Conservation (phyloP, 2,113 vertebrate species). For the Suncus etruscus region DNA sequence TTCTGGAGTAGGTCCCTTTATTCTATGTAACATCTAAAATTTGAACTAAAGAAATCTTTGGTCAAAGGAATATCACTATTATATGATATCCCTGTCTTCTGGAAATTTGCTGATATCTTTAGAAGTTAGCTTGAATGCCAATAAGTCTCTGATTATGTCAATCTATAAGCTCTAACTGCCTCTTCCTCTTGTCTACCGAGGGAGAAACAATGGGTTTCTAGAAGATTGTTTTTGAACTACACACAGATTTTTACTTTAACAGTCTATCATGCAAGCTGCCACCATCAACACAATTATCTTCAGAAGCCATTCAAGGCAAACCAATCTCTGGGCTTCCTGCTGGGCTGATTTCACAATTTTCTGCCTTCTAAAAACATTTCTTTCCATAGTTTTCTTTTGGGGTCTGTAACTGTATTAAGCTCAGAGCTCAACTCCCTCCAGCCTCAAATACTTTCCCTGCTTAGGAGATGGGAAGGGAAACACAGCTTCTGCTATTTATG, state of each 20-base stretch:
- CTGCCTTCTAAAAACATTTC: slow-evolving; percentile 36
- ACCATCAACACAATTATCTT: background rate
- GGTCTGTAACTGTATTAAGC: slow-evolving; percentile 48
- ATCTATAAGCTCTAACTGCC: background rate
- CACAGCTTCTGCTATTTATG: slow-evolving; percentile 61
- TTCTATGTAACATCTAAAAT: background rate
- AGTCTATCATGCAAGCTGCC: background rate
- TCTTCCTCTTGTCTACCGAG: background rate
- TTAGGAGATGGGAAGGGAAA: slow-evolving; percentile 42
- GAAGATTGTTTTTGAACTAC: background rate
- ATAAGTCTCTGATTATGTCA: too few relatives aligned
- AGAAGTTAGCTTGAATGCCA: background rate
- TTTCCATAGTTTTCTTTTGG: slow-evolving; percentile 46
- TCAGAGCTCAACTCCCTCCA: slow-evolving; percentile 34
- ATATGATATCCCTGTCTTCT: background rate
- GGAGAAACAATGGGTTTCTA: background rate
- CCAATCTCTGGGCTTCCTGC: background rate
- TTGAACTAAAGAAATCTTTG: background rate
- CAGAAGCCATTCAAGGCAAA: slow-evolving; percentile 30
- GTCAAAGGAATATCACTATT: background rate
- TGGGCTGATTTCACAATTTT: slow-evolving; percentile 44
- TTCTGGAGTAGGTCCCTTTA: background rate
- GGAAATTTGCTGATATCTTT: background rate
- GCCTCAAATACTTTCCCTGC: slow-evolving; percentile 49
- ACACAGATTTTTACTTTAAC: background rate